Evolutionary conservation across 2,113 vertebrate species (phyloP).

Genomic region (Pithys albifrons): DNA sequence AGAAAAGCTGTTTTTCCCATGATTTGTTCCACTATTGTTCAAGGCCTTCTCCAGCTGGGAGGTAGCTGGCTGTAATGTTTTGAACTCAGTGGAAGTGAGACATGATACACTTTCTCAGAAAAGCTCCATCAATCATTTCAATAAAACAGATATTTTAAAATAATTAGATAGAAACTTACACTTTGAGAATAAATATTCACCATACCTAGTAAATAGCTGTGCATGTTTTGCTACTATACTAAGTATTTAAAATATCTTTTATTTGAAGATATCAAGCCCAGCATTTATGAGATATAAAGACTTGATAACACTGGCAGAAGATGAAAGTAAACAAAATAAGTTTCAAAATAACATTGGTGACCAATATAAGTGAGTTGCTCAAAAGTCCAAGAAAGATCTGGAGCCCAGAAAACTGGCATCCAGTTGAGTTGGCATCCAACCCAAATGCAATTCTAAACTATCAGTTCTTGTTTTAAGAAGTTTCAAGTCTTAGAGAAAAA

Average conservation of each 20-base stretch:
- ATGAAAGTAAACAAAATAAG: neutral
- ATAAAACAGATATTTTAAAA: neutral
- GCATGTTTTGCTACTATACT: neutral
- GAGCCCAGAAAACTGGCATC: neutral
- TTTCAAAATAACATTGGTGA: neutral
- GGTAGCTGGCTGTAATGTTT: constrained; percentile 15
- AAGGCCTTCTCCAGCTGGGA: constrained; percentile 7
- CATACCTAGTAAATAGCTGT: neutral
- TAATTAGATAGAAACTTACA: neutral
- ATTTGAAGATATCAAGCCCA: neutral
- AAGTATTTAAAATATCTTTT: neutral
- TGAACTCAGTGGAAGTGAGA: constrained; percentile 41
- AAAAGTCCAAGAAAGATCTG: neutral
- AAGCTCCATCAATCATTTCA: constrained; percentile 6
- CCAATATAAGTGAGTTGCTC: neutral
- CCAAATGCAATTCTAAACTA: neutral
- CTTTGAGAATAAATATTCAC: neutral
- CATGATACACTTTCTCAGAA: constrained; percentile 4
- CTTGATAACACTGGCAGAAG: neutral
- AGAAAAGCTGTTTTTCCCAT: neutral
- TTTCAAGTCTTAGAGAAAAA: neutral
- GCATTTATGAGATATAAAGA: neutral
- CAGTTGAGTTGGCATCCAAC: neutral
- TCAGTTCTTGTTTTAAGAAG: neutral
- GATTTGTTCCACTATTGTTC: neutral